These are phyloP conservation scores for Chrysolophus pictus DNA, from an alignment of 2,797 vertebrate genomes.

Conservation along the genomic window DNA sequence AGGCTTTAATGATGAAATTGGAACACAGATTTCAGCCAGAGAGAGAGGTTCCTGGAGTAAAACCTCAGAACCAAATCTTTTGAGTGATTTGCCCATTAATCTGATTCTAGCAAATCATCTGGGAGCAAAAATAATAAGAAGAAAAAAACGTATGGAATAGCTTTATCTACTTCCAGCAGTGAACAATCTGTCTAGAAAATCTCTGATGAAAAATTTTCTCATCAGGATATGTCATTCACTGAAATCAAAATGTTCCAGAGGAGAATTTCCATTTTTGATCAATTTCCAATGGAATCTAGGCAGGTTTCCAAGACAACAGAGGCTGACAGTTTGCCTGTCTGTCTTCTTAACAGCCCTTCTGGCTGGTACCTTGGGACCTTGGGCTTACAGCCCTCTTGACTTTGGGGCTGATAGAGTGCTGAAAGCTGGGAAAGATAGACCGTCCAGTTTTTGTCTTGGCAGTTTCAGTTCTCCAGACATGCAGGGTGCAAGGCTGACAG, in stretches of 20 bases:
- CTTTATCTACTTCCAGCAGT: slow-evolving; percentile 16
- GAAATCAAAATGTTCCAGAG: slow-evolving; percentile 40
- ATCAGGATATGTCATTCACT: slow-evolving; percentile 9
- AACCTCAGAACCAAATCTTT: slow-evolving; percentile 8
- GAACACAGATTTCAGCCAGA: not conserved
- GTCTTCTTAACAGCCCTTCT: not conserved
- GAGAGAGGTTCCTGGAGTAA: not conserved
- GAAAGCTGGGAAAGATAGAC: not conserved
- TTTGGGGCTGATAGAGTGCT: not conserved
- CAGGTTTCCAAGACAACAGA: slow-evolving; percentile 44
- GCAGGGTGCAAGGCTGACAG: not conserved
- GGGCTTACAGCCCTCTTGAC: not conserved
- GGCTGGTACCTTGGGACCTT: not conserved
- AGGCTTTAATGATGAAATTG: not conserved
- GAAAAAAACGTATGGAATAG: not conserved
- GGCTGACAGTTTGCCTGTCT: slow-evolving; percentile 25
- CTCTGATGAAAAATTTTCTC: slow-evolving; percentile 32
- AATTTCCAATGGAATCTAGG: slow-evolving; percentile 44
- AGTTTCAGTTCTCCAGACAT: not conserved
- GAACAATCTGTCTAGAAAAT: not conserved
- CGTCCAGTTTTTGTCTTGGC: not conserved
- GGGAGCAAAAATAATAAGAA: not conserved
- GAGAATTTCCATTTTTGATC: slow-evolving; percentile 54
- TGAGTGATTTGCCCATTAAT: not conserved
- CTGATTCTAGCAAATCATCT: not conserved